Percentiles rank a stretch among this genome's conserved stretches.
These are phyloP conservation scores for Pachliopta kotzebuea DNA, from an alignment of 2,888 invertebrate species.

Conservation along the genomic window DNA sequence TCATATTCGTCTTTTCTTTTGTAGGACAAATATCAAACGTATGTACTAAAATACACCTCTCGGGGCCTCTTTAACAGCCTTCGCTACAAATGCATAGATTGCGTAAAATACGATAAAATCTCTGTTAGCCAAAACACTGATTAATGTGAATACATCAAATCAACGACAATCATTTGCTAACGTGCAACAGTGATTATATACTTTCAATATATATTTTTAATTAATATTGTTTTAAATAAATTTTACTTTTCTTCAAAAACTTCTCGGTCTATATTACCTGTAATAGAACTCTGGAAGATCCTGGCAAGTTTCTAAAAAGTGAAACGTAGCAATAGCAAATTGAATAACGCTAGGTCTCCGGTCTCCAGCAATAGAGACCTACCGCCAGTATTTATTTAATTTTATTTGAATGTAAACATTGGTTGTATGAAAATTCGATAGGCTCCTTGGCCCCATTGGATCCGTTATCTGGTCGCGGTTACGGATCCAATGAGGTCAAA, in stretches of 20 bases:
- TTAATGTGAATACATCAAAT: constrained; percentile 12
- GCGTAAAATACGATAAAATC: constrained; percentile 23
- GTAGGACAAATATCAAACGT: constrained; percentile 1
- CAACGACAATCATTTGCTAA: constrained; percentile 8
- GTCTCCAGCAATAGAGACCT: too few species aligned
- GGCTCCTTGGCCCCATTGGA: constrained; percentile 23
- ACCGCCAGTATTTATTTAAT: too few species aligned
- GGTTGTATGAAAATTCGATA: constrained; percentile 14
- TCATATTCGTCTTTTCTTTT: neutral
- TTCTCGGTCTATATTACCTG: too few species aligned
- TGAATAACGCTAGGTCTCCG: too few species aligned
- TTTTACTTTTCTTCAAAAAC: too few species aligned
- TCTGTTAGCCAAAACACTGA: constrained; percentile 13
- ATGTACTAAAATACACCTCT: constrained; percentile 3
- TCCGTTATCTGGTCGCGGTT: constrained; percentile 9
- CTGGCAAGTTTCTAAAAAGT: too few species aligned
- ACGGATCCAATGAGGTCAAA: neutral
- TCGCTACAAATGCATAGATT: constrained; percentile 2
- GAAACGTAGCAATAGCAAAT: too few species aligned
- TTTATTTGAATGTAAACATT: constrained; percentile 3
- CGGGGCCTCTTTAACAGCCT: constrained; percentile 2
- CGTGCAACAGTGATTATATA: neutral
- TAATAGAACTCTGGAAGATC: too few species aligned
- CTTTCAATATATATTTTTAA: too few species aligned
- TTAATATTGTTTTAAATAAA: too few species aligned